Evolutionary conservation across 2,113 vertebrate species (phyloP).

Genomic region (Tangachromis dhanisi): DNA sequence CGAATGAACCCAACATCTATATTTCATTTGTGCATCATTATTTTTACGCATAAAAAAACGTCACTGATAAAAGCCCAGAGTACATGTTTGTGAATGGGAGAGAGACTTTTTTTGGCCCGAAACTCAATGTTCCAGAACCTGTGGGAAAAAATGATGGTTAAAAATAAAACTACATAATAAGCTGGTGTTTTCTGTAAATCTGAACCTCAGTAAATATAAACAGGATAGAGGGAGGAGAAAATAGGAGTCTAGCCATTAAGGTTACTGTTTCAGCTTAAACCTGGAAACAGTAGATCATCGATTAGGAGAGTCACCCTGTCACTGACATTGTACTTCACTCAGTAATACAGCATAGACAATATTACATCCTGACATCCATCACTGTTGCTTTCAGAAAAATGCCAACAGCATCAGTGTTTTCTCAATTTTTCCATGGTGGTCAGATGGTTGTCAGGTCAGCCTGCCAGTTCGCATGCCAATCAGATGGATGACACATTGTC

Average conservation of each 20-base stretch:
- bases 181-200: neutral
- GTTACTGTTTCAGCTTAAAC: neutral
- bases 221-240: neutral
- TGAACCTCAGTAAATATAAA: neutral
- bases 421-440: neutral
- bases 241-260: neutral
- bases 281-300: neutral
- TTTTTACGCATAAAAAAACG: neutral
- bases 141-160: neutral
- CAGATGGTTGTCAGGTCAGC: neutral
- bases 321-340: neutral
- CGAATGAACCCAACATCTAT: neutral
- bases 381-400: neutral
- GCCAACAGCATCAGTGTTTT: neutral
- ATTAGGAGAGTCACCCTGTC: neutral
- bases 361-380: neutral
- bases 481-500: neutral
- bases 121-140: neutral
- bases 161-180: neutral
- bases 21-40: neutral
- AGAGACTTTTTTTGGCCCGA: neutral
- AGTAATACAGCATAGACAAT: neutral
- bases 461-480: neutral
- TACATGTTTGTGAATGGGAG: neutral
- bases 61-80: neutral